Evolutionary conservation across 2,888 invertebrate genomes (phyloP).

Genomic region (Meloe dianella): DNA sequence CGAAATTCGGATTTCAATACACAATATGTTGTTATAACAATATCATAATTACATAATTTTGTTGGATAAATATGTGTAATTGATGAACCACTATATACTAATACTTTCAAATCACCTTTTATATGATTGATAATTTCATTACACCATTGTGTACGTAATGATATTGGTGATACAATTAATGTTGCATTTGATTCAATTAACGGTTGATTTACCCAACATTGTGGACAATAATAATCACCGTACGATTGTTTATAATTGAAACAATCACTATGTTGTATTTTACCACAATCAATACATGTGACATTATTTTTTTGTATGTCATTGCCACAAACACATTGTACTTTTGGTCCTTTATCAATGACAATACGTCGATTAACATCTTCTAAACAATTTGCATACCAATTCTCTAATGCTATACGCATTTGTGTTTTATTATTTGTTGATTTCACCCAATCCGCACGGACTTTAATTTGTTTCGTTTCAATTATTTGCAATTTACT

Average conservation of each 20-base stretch:
- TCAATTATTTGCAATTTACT: slow-evolving; percentile 20
- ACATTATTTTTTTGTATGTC: slow-evolving; percentile 42
- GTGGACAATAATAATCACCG: slow-evolving; percentile 67
- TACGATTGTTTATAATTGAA: slow-evolving; percentile 61
- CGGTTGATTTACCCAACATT: slow-evolving; percentile 66
- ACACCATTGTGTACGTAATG: slow-evolving; percentile 75
- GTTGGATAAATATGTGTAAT: slow-evolving; percentile 67
- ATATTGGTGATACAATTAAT: slow-evolving; percentile 72
- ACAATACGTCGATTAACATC: slow-evolving; percentile 27
- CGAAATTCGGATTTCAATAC: slow-evolving; percentile 68
- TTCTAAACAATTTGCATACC: slow-evolving; percentile 50
- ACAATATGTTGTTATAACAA: slow-evolving; percentile 76
- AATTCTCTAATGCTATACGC: slow-evolving; percentile 45
- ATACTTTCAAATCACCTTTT: slow-evolving; percentile 60
- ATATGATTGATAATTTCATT: slow-evolving; percentile 73
- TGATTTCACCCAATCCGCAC: slow-evolving; percentile 40
- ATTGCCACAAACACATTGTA: slow-evolving; percentile 60
- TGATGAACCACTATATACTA: slow-evolving; percentile 62
- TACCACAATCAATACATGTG: slow-evolving; percentile 65
- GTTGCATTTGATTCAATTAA: slow-evolving; percentile 67
- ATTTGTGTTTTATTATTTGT: slow-evolving; percentile 42
- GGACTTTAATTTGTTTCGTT: slow-evolving; percentile 43
- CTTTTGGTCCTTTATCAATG: slow-evolving; percentile 27
- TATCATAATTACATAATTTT: slow-evolving; percentile 68
- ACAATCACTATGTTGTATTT: slow-evolving; percentile 70